Evolutionary conservation across 2,113 vertebrate species (phyloP).

Genomic region (Hassar affinis): DNA sequence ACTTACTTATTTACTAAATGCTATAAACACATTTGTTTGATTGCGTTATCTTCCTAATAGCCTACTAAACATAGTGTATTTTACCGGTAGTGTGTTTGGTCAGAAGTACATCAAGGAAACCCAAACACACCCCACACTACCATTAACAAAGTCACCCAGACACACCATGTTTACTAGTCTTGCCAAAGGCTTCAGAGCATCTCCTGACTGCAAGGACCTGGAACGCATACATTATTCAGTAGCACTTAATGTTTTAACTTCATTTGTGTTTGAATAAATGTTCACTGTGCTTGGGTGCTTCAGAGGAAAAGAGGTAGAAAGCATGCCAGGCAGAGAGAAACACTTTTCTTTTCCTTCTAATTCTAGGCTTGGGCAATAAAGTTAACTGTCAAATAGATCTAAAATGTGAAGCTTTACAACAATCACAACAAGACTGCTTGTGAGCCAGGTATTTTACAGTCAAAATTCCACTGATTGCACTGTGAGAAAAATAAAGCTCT

Average conservation of each 20-base stretch:
- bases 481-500: not conserved
- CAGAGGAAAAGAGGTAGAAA: not conserved
- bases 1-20: not conserved
- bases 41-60: not conserved
- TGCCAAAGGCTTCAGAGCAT: conserved; percentile 25
- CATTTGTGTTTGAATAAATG: conserved; percentile 7
- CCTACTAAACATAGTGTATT: not conserved
- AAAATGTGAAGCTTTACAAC: conserved; percentile 12
- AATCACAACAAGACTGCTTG: conserved; percentile 26
- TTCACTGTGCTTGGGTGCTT: not conserved
- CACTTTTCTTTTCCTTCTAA: conserved; percentile 1
- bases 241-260: conserved; percentile 37
- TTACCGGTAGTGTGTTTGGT: not conserved
- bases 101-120: not conserved
- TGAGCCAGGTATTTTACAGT: conserved; percentile 24
- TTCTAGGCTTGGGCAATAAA: conserved; percentile 25
- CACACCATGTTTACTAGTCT: not conserved
- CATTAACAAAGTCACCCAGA: not conserved
- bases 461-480: conserved; percentile 36
- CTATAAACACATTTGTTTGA: not conserved
- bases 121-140: not conserved
- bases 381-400: conserved; percentile 26
- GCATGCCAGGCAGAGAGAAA: not conserved
- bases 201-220: conserved; percentile 27
- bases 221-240: conserved; percentile 38